Evolutionary conservation across 2,797 vertebrate species (phyloP), one percentile per base, ranked within the genome.

Genomic region (Lates japonicus): DNA sequence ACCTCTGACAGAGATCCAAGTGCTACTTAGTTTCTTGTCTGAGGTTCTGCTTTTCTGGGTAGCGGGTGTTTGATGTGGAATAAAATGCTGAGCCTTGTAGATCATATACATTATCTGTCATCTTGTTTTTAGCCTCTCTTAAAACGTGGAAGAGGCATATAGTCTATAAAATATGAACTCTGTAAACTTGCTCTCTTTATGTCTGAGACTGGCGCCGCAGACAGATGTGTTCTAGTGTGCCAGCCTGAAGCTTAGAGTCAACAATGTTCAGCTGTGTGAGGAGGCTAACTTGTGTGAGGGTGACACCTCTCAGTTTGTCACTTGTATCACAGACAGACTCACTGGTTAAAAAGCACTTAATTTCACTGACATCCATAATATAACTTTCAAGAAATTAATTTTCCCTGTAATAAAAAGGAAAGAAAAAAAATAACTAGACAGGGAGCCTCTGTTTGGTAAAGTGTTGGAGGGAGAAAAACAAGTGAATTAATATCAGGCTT

Each of bases 401-500:
- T 78, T 59, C 10, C 65, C 29, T 61, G 22, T 44, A 51, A 73
- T 42, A 52, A 68, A 66, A 70, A 35, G 9, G 1, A 61, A 52
- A n/a, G 3, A 4, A 1, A 74, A 76, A 55, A 55, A 55, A 55
- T n/a, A 80, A 70, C 22, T 6, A 84, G 44, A 85, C 46, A 82
- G 67, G 77, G 81, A 84, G 58, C 55, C 37, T 62, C 65, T 81
- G 82, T 86, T 82, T 87, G 76, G 44, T 65, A 46, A 70, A 78
- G 25, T 41, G 35, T 67, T 14, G 31, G 12, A 12, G 39, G 35
- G 17, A 48, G 62, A 71, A 57, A 46, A 75, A 78, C 69, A 87
- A 93, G 84, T 76, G 74, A 89, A 89, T 83, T 73, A 88, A 91
- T 90, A 91, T 93, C 75, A 88, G 81, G 93, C 91, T 90, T 93